A percentile compares a stretch with the other conserved stretches of the same genome.
Evolutionary conservation across 2,113 vertebrate genomes (phyloP).

Genomic region (Lipotes vexillifer): DNA sequence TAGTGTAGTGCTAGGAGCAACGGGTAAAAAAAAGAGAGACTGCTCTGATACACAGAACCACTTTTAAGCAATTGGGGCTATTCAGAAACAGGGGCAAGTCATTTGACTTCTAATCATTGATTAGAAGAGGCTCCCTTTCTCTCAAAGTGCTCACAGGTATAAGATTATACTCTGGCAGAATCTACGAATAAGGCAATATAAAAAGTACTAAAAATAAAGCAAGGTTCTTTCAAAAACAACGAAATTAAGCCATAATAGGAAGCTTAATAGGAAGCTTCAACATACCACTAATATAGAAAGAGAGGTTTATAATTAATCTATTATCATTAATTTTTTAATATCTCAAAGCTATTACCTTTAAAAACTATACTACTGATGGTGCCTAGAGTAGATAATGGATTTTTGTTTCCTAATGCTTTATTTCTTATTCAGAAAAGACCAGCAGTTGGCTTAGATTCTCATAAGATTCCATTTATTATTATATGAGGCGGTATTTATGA

Average conservation of each 20-base stretch:
- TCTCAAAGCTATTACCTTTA: constrained; percentile 1
- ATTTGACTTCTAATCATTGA: too few relatives aligned
- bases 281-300: neutral
- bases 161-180: neutral
- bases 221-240: neutral
- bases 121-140: neutral
- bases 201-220: neutral
- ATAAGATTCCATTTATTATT: constrained; percentile 18
- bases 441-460: neutral
- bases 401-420: neutral
- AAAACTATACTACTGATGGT: neutral
- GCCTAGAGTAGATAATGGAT: neutral
- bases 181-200: neutral
- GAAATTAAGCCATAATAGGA: neutral
- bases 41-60: neutral
- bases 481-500: constrained; percentile 12
- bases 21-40: neutral
- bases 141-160: neutral
- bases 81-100: neutral
- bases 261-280: neutral
- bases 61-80: neutral
- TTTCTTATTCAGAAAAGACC: neutral
- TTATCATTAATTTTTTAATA: constrained; percentile 8
- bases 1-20: neutral
- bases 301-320: neutral